Evolutionary conservation across 2,113 vertebrate genomes (phyloP).

Genomic region (Epinephelus moara): DNA sequence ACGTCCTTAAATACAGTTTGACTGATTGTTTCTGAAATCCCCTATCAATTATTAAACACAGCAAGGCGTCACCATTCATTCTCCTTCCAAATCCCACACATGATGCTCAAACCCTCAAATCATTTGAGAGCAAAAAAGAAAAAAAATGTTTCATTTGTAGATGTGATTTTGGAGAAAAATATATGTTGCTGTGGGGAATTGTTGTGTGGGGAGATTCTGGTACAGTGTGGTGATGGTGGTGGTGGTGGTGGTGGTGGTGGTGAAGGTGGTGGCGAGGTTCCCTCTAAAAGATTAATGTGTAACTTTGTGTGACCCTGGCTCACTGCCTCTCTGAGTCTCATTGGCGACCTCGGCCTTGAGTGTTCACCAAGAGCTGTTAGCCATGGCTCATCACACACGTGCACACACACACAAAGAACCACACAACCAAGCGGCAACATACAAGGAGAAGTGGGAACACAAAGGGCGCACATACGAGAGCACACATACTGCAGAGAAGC

Average conservation of each 20-base stretch:
- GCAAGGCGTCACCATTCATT: not conserved
- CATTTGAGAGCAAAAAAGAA: not conserved
- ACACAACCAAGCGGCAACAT: constrained; percentile 14
- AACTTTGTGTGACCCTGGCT: constrained; percentile 79
- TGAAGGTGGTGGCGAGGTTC: constrained; percentile 33
- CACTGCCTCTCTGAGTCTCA: constrained; percentile 67
- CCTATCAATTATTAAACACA: constrained; percentile 62
- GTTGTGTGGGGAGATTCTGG: constrained; percentile 6
- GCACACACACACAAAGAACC: constrained; percentile 5
- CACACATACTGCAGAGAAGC: not conserved
- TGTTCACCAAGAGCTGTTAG: constrained; percentile 68
- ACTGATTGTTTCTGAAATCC: constrained; percentile 62
- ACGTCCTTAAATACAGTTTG: constrained; percentile 57
- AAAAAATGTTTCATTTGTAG: not conserved
- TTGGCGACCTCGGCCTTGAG: constrained; percentile 62
- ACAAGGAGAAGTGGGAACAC: not conserved
- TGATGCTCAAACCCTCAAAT: not conserved
- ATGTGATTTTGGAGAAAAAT: not conserved
- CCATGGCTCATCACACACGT: constrained; percentile 73
- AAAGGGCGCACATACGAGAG: not conserved
- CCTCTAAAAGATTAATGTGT: constrained; percentile 79
- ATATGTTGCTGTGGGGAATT: not conserved
- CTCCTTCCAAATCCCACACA: not conserved
- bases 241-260: not conserved
- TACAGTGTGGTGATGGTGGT: constrained; percentile 10